Base-by-base conservation (phyloP, 2,113 vertebrate genomes). In the Megaleporinus macrocephalus region DNA sequence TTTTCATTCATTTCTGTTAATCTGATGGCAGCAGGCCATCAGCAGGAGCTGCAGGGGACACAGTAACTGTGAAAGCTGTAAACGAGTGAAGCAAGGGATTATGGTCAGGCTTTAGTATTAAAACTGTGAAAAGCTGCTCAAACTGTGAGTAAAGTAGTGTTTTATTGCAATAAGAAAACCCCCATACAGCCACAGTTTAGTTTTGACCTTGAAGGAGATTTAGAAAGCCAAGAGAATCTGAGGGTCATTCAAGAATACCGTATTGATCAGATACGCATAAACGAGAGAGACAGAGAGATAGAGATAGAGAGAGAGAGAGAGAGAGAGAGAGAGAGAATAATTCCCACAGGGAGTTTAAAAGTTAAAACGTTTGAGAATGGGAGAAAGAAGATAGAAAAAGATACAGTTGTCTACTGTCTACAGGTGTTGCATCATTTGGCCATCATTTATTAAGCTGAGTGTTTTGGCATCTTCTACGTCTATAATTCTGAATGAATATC, bases 21-120 rank as follows among this genome's bases (percentile, higher is more conserved):
- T 11, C 20, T 75, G 73, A 33, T 36, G 53, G 53, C 51, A 59
- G 73, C 73, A 75, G 27, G 27, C 15, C 53, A 36, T 33, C 55
- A 12, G 2, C 55, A 26, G n/a, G 57, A 61, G 24, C 57, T 11
- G 57, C 57, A 26, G n/a, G n/a, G 57, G n/a, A 61, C 4, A 61
- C 57, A n/a, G 57, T 61, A 61, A 61, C 57, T 9, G 6, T 26
- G 57, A 24, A n/a, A 61, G 57, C 9, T 22, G 12, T 24, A 26
- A 61, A 61, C 57, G 57, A 61, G 57, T 22, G 16, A 20, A 55
- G 20, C 53, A 6, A 22, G 57, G 57, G 22, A 61, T 61, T 61
- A 61, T 26, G 11, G 24, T 26, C 57, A 61, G 57, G 57, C n/a
- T 26, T 9, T 1, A 61, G 57, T 26, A 26, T 61, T 61, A 61